Conservation (phyloP, 1,140 invertebrate species). For the Drosophila persimilis region DNA sequence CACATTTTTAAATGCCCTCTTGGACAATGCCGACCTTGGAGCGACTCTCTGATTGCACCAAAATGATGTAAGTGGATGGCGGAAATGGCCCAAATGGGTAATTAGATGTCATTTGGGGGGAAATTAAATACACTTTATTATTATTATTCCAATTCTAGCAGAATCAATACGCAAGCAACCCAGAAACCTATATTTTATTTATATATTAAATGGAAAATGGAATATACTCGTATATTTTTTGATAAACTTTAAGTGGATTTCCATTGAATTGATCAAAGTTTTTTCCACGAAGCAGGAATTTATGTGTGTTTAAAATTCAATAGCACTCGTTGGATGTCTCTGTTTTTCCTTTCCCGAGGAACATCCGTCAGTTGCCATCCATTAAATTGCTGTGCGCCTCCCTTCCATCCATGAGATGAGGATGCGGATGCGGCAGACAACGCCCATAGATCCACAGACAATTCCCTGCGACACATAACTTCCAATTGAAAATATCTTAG, state of each 20-base stretch:
- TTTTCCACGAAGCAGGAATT: background rate
- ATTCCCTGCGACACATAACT: slow-evolving; percentile 54
- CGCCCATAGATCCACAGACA: slow-evolving; percentile 21
- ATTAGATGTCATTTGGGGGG: slow-evolving; percentile 30
- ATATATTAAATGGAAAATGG: too few relatives aligned
- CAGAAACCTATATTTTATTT: too few relatives aligned
- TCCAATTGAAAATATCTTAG: slow-evolving; percentile 74
- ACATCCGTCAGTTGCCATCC: slow-evolving; percentile 38
- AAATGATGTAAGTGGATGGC: slow-evolving; percentile 35
- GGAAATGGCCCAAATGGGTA: slow-evolving; percentile 12
- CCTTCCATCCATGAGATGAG: slow-evolving; percentile 18
- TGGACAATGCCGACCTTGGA: slow-evolving; percentile 56
- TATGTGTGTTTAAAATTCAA: slow-evolving; percentile 37
- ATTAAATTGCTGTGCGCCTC: slow-evolving; percentile 38
- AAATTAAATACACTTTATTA: slow-evolving; percentile 19
- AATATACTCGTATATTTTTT: too few relatives aligned
- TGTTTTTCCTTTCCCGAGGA: slow-evolving; percentile 8
- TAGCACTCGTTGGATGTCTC: slow-evolving; percentile 23
- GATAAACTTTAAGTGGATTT: too few relatives aligned
- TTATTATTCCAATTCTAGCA: too few relatives aligned
- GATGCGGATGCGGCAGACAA: slow-evolving; percentile 15
- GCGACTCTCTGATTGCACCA: slow-evolving; percentile 26
- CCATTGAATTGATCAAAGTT: too few relatives aligned
- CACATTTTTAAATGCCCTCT: slow-evolving; percentile 59
- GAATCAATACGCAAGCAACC: too few relatives aligned